Evolutionary conservation across 1,140 invertebrate genomes (phyloP), one percentile per base, ranked within the genome.

Genomic region (Nomia melanderi): DNA sequence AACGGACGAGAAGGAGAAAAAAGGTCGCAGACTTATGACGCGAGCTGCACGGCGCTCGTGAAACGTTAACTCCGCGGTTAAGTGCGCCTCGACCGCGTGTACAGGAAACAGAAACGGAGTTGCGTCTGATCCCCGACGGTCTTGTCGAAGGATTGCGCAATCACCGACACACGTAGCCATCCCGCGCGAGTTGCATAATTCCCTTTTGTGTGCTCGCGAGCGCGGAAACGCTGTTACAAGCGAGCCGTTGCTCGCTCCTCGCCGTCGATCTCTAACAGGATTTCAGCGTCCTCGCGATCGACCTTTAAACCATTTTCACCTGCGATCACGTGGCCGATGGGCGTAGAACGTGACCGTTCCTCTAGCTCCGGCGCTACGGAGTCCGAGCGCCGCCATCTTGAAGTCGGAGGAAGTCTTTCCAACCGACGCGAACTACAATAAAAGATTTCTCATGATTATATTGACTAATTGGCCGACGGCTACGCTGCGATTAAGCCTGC

Each of bases 131-230:
- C 69, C 53, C 63, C 63, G 76, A 59, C 75, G 72, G 41, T 78
- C 64, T 77, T 70, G 69, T 64, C 60, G 70, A 65, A 63, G 70
- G 63, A 74, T 83, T 83, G 81, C 69, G 72, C 71, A 83, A 83
- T 82, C 62, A 31, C 56, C 41, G 36, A n/a, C 39, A 31, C 72
- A 57, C 63, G 36, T 56, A 47, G 31, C 33, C 56, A 44, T 65
- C 54, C 70, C 53, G 70, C 31, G 60, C 75, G 54, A 56, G 69
- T 85, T 85, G 79, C 84, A 82, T 85, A 84, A 85, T 74, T 69
- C 62, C 27, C 59, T 76, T 59, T 85, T 84, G 82, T 82, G 67
- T 77, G 47, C 59, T 72, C 53, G 63, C 63, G 71, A 60, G 67
- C 71, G 65, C 72, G 73, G 77, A 84, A 86, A 86, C 74, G 74